A percentile compares a stretch with the other conserved stretches of the same genome.
Evolutionary conservation across 1,140 invertebrate genomes (phyloP).

Genomic region (Drosophila seguyi): DNA sequence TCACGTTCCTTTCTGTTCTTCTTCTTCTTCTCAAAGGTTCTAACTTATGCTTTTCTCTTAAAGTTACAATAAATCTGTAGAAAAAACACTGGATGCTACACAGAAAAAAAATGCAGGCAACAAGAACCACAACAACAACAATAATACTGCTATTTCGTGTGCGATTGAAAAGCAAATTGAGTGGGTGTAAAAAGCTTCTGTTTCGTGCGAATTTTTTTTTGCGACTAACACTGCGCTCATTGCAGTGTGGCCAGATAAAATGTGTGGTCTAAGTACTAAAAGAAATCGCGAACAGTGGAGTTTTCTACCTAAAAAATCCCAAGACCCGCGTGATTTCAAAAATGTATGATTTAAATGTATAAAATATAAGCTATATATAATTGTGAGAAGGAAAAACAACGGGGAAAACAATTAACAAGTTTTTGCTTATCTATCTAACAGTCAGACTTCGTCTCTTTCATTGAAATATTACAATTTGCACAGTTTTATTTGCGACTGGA

Average conservation of each 20-base stretch:
- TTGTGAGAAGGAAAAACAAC: no score
- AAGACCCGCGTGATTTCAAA: neutral
- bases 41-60: neutral
- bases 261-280: neutral
- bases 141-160: constrained; percentile 69
- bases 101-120: constrained; percentile 43
- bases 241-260: neutral
- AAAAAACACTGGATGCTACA: constrained; percentile 21
- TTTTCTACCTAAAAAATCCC: neutral
- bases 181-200: neutral
- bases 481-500: no score
- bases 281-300: neutral
- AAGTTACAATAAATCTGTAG: neutral
- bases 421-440: no score
- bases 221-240: constrained; percentile 43
- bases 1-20: neutral
- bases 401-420: no score
- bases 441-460: no score
- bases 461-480: no score
- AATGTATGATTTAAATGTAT: neutral
- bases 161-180: constrained; percentile 26
- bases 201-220: constrained; percentile 59
- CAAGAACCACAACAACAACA: constrained; percentile 35
- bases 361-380: no score
- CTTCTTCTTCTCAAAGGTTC: neutral